Base-by-base conservation (phyloP, 1,140 invertebrate genomes). In the Apis dorsata region DNA sequence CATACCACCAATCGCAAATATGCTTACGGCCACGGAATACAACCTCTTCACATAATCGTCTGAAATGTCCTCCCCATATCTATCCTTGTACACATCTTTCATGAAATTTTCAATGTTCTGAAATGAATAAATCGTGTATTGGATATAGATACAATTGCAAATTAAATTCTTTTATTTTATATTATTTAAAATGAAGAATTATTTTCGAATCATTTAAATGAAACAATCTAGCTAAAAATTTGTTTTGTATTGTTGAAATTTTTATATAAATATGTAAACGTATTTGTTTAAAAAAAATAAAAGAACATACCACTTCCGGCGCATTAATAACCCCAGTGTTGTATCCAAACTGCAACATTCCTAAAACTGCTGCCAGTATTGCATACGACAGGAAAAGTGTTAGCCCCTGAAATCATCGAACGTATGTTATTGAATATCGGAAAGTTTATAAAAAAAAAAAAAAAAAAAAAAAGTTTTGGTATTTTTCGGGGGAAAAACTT, bases 261-360 rank as follows among this genome's bases (percentile, higher is more conserved):
- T 44, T 44, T 44, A 28, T 24, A 24, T 15, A 8, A 24, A 24
- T 24, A 1, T 63, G 15, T 28, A 15, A 63, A 63, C 15, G 15
- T n/a, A 15, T 5, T 8, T 15, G 15, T 8, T 63, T n/a, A 8
- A 63, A 63, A 63, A 2, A 63, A 10, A 28, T 1, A 51, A 7
- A 3, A 2, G 2, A 69, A 82, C 75, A 7, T 95, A 97, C 97
- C 92, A 95, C 95, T 95, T 98, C 96, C 63, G 99, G 99, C 80
- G 98, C 97, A 95, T 99, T 99, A 92, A 99, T 99, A 81, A 99
- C 99, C 86, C 99, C 99, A 15, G 98, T 99, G 93, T 99, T 99
- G 95, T 99, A 99, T 86, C 99, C 99, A 94, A 99, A 99, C 94
- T 99, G 99, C 90, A 99, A 96, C 97, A 99, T 99, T 28, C 99